These are phyloP conservation scores for Cassiopea xamachana DNA, from an alignment of 30 jellyfish, hydroid and myxozoan species.

Conservation along the genomic window DNA sequence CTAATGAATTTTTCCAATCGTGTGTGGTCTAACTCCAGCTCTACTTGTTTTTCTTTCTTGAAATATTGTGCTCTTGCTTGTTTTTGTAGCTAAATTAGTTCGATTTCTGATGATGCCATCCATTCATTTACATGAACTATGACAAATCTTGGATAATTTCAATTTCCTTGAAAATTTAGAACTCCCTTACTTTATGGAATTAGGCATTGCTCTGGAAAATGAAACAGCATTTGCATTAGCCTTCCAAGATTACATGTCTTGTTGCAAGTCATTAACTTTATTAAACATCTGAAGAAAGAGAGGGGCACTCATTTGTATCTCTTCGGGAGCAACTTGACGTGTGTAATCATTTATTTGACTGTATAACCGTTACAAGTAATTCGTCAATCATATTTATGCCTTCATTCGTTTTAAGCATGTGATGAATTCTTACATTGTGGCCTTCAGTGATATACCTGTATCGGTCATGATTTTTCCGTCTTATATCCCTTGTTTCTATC, in stretches of 20 bases:
- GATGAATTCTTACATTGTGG: slow-evolving; percentile 14
- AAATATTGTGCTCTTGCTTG: slow-evolving; percentile 19
- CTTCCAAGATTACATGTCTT: slow-evolving; percentile 44
- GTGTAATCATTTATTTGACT: neutral
- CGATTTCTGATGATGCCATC: slow-evolving; percentile 45
- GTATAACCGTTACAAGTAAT: slow-evolving; percentile 27
- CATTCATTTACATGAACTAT: slow-evolving; percentile 38
- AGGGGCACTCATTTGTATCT: slow-evolving; percentile 48
- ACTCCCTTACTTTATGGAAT: slow-evolving; percentile 25
- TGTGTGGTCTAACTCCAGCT: slow-evolving; percentile 35
- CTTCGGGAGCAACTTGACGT: slow-evolving; percentile 30
- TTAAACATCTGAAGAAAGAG: slow-evolving; percentile 63
- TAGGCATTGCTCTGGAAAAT: slow-evolving; percentile 32
- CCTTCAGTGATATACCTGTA: slow-evolving; percentile 43
- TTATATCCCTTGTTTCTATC: slow-evolving; percentile 38
- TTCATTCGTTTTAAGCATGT: neutral
- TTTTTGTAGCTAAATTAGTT: slow-evolving; percentile 31
- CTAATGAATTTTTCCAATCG: slow-evolving; percentile 57
- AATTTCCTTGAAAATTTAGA: slow-evolving; percentile 7
- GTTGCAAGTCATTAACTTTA: slow-evolving; percentile 30
- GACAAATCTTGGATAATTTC: neutral
- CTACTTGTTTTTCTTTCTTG: slow-evolving; percentile 7
- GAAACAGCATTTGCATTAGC: slow-evolving; percentile 26
- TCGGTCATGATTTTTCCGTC: slow-evolving; percentile 35
- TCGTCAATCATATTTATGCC: neutral